Evolutionary conservation across 2,888 invertebrate species (phyloP), one percentile per base, ranked within the genome.

Genomic region (Carabus problematicus): DNA sequence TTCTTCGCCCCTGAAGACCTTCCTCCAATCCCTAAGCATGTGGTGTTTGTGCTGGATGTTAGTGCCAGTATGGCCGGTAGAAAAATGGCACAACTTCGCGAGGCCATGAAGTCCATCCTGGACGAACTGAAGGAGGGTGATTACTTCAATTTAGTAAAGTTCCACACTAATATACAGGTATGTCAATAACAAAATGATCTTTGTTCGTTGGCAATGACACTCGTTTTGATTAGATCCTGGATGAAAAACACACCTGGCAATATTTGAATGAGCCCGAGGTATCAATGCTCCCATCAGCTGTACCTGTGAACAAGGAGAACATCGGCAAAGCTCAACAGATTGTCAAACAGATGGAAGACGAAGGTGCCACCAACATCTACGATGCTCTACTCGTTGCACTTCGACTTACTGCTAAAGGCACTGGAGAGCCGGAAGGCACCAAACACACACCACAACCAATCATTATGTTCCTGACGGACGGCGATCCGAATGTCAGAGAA

Each of bases 41-140:
- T 85, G 4, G 76, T 85, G 6, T 86, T 86, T 74, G 81, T 85
- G 8, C 75, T 86, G 67, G 85, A 86, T 73, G 78, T 81, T 8
- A 84, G 84, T 64, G 84, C 84, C 0, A 85, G 85, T n/a, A 86
- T 85, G 85, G 67, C 70, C 7, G 85, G 83, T 1, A 71, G 75
- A 42, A 84, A 84, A 75, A 78, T 85, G 1, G 72, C 75, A 58
- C 83, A 84, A 71, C 75, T 82, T 0, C 79, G 80, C 52, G 83
- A 85, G 52, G 88, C 89, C 45, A 88, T 90, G 87, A 78, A 81
- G 70, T 83, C 84, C 41, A 89, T 89, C 64, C 81, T 90, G 11
- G 78, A 80, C 12, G 85, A 87, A 70, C 82, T 90, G 14, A 82
- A 85, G 60, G 71, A 79, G 0, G 84, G 84, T 0, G 89, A 89